These are phyloP conservation scores for Mormyrus iriodes DNA, from an alignment of 2,113 vertebrate species.

Conservation along the genomic window DNA sequence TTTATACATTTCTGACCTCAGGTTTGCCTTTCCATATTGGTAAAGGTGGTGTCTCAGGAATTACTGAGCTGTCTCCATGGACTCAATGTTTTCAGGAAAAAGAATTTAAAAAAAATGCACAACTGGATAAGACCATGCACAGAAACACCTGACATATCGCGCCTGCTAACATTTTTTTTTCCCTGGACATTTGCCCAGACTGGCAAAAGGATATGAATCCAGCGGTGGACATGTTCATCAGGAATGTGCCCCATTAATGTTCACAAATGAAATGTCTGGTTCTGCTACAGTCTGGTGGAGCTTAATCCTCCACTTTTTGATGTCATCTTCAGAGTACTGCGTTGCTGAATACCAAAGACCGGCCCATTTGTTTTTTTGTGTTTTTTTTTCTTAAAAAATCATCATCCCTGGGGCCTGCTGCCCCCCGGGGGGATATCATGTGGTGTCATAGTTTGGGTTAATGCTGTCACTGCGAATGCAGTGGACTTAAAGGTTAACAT, in stretches of 20 bases:
- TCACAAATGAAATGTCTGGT: neutral
- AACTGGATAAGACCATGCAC: conserved; percentile 32
- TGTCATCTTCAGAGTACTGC: conserved; percentile 46
- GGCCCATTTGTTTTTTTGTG: conserved; percentile 26
- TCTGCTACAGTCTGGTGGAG: conserved; percentile 7
- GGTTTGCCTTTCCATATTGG: conserved; percentile 44
- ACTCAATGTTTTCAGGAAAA: conserved; percentile 40
- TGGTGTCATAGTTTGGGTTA: conserved; percentile 25
- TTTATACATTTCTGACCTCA: conserved; percentile 52
- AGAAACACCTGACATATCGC: conserved; percentile 60
- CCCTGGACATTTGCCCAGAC: conserved; percentile 32
- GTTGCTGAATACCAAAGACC: conserved; percentile 64
- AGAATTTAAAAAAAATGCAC: conserved; percentile 11
- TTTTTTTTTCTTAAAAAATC: too few species aligned
- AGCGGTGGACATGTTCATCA: neutral
- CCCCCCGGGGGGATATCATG: neutral
- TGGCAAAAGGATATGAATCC: neutral
- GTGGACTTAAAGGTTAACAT: neutral
- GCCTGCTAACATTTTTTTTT: conserved; percentile 32
- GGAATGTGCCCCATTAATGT: neutral
- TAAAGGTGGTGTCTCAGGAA: conserved; percentile 47
- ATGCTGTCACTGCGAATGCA: conserved; percentile 29
- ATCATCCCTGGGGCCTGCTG: conserved; percentile 14
- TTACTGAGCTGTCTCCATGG: conserved; percentile 34
- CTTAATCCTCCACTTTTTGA: neutral